Evolutionary conservation across 2,888 invertebrate genomes (phyloP), one percentile per base, ranked within the genome.

Genomic region (Busseola fusca): DNA sequence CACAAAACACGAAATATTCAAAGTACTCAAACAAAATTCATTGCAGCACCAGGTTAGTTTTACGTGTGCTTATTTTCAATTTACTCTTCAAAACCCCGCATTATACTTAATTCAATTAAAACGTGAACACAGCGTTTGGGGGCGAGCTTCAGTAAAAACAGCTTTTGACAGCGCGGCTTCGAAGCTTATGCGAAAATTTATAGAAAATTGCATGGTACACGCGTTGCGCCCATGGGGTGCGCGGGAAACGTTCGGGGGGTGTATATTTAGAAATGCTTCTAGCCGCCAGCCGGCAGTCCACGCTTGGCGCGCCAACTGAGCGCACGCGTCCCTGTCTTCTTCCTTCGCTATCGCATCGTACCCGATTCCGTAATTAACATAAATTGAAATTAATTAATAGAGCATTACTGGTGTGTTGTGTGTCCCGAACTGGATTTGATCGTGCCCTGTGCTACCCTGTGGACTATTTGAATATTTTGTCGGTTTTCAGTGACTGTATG

Each of bases 111-210:
- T 95, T 94, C 91, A 94, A 94, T 95, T 94, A 94, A 88, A 81
- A 80, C 86, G 86, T 87, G 89, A 88, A 89, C 89, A 89, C 87
- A 71, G 59, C 87, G 87, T 90, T 89, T 88, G 87, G 89, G 89
- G 87, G 88, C 82, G 90, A 89, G 89, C 87, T 88, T 83, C 86
- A 86, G 87, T 89, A 92, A 93, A 93, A 94, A 95, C 94, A 93
- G 92, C 93, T 94, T 95, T 94, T 94, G 95, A 94, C 94, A 94
- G 94, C 90, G 88, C 87, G 92, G 94, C 92, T 93, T 93, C 91
- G 90, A 90, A 91, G 95, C 93, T 95, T 93, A 93, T 90, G 93
- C 91, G 94, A 94, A 94, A 94, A 94, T 95, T 94, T 94, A 95
- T 95, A 93, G 95, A 95, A 95, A 95, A 95, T 94, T 94, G 94